A percentile compares a stretch with the other conserved stretches of the same genome.
phyloP scores from a whole-genome alignment of 2,113 vertebrate species.

The Psittacula cyanocephala region DNA sequence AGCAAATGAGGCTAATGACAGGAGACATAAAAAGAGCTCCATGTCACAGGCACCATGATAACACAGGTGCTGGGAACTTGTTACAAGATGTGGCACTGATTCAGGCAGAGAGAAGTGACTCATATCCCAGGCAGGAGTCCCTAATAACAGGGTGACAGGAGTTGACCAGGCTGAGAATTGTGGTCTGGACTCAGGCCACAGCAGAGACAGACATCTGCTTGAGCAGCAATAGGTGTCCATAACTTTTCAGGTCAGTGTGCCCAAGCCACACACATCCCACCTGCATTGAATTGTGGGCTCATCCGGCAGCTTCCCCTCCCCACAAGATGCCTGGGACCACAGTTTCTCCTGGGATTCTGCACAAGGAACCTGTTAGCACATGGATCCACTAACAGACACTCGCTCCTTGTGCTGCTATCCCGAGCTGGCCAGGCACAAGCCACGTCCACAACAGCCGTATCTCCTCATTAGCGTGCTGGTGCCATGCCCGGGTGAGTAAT shows the following conservation, averaged over 20 bases:
- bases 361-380: background rate
- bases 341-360: background rate
- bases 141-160: background rate
- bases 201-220: background rate
- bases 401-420: background rate
- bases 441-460: fast-evolving
- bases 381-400: background rate
- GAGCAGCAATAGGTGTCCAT: background rate
- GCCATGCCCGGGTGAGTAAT: fast-evolving
- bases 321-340: fast-evolving
- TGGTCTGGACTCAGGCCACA: background rate
- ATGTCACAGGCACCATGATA: background rate
- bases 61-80: background rate
- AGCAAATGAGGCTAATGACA: background rate
- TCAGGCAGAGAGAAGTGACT: background rate
- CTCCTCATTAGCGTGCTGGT: fast-evolving
- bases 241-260: background rate
- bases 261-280: background rate
- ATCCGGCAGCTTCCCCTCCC: background rate
- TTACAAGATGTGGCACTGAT: background rate
- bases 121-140: background rate
- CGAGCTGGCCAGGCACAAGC: fast-evolving
- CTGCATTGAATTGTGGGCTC: background rate
- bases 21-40: background rate
- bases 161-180: background rate